phyloP scores from a whole-genome alignment of 1,140 invertebrate species.

The Drosophila insularis region DNA sequence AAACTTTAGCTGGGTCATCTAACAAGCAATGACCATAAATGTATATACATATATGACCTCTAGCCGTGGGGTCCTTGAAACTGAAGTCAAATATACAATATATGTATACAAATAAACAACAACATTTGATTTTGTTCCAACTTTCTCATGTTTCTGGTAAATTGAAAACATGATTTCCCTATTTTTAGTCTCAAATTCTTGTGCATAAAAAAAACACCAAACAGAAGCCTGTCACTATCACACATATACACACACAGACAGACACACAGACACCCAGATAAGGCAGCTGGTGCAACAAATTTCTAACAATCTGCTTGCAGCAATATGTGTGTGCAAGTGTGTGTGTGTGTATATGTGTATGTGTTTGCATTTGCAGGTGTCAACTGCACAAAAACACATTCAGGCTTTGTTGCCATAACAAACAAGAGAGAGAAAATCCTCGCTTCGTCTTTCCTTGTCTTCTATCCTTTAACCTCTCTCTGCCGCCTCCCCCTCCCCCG shows the following conservation, averaged over 20 bases:
- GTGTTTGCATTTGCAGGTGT: conserved; percentile 74
- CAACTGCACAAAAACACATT: conserved; percentile 72
- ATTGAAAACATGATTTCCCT: conserved; percentile 57
- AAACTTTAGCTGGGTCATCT: neutral
- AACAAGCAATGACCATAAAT: neutral
- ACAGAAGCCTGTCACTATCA: conserved; percentile 47
- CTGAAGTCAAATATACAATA: conserved; percentile 27
- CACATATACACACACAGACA: conserved; percentile 17
- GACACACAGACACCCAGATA: neutral
- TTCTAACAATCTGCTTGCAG: conserved; percentile 52
- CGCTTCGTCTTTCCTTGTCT: conserved; percentile 4
- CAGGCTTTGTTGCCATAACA: conserved; percentile 73
- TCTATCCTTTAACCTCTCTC: neutral
- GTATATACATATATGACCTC: conserved; percentile 26
- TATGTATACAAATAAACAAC: neutral
- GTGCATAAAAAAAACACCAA: conserved; percentile 64
- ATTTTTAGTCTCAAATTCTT: conserved; percentile 58
- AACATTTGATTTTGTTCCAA: conserved; percentile 17
- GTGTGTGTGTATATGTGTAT: conserved; percentile 7
- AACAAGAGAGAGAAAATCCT: conserved; percentile 55
- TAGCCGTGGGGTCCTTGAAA: conserved; percentile 29
- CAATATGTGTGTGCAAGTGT: conserved; percentile 62
- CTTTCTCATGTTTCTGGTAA: conserved; percentile 56
- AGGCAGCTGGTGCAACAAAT: conserved; percentile 48
- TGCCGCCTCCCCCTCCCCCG: neutral